Conservation (phyloP, 2,797 vertebrate species). For the Anabacerthia variegaticeps region DNA sequence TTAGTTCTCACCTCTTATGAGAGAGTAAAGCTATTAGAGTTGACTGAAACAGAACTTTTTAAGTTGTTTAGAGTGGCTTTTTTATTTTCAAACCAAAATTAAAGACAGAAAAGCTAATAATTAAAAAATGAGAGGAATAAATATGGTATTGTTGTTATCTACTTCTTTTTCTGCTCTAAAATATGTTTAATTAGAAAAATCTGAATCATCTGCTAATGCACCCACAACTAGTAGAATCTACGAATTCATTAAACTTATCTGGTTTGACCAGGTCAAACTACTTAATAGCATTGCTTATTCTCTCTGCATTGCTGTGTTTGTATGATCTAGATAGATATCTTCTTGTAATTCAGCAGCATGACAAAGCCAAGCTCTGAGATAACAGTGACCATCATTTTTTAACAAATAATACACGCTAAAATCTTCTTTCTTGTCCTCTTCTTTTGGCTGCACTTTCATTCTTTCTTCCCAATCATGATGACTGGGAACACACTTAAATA, state of each 20-base stretch:
- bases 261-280: background rate
- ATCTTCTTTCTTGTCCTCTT: background rate
- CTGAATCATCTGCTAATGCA: background rate
- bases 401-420: background rate
- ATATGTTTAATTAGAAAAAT: background rate
- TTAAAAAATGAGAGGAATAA: background rate
- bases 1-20: background rate
- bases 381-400: background rate
- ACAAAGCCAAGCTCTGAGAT: background rate
- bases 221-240: accelerated
- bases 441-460: background rate
- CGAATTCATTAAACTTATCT: background rate
- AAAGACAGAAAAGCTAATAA: background rate
- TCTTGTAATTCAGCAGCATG: background rate
- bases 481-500: background rate
- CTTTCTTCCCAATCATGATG: background rate
- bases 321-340: background rate
- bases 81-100: background rate
- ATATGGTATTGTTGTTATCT: background rate
- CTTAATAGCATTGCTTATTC: background rate
- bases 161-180: background rate
- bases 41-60: background rate
- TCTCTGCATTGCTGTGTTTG: background rate
- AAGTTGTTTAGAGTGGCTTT: background rate
- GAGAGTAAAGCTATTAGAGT: background rate